phyloP scores from a whole-genome alignment of 2,797 vertebrate genomes.

The Cheirogaleus major region DNA sequence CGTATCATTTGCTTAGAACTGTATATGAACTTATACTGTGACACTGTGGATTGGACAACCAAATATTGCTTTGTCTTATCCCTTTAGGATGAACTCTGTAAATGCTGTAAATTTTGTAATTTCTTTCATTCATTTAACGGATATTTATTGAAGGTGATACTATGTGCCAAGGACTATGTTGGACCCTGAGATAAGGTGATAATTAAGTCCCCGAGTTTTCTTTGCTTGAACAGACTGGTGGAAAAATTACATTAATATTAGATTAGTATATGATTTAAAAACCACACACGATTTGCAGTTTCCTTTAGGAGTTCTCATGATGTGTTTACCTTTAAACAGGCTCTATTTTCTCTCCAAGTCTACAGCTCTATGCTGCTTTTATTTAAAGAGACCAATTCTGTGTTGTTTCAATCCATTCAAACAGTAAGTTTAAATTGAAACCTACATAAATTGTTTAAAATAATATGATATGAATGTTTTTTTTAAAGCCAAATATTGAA shows the following conservation, averaged over 20 bases:
- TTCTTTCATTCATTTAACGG: background rate
- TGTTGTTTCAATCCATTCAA: conserved; percentile 23
- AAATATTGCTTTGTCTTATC: background rate
- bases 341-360: conserved; percentile 8
- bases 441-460: conserved; percentile 60
- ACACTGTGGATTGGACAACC: background rate
- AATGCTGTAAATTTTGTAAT: background rate
- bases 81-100: background rate
- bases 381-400: conserved; percentile 46
- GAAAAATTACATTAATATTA: conserved; percentile 16
- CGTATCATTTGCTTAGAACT: background rate
- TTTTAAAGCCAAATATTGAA: conserved; percentile 59
- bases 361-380: conserved; percentile 14
- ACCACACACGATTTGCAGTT: background rate
- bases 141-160: background rate
- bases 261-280: background rate
- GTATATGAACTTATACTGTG: background rate
- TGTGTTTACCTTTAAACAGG: conserved; percentile 52
- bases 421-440: conserved; percentile 56
- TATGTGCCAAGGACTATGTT: background rate
- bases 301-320: background rate
- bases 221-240: background rate
- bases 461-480: conserved; percentile 34
- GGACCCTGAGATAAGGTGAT: background rate
- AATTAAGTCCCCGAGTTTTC: background rate